phyloP scores from a whole-genome alignment of 2,797 vertebrate species.

The Gephyroberyx darwinii region DNA sequence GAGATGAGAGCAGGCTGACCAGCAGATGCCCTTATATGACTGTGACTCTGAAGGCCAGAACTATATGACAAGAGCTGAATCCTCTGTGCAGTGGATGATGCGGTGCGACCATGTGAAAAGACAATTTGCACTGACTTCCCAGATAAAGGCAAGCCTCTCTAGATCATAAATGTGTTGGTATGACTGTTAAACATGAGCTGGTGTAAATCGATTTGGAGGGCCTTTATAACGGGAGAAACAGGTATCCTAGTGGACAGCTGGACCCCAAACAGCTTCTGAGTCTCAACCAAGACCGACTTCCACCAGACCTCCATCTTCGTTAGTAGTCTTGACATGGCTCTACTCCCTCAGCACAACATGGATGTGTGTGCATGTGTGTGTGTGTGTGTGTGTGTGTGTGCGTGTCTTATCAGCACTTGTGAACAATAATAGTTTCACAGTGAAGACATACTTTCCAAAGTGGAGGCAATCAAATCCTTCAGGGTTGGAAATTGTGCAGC shows the following conservation, averaged over 20 bases:
- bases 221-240: conserved; percentile 36
- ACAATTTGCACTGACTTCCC: conserved; percentile 30
- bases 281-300: conserved; percentile 27
- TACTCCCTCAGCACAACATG: conserved; percentile 1
- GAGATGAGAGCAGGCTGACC: conserved; percentile 4
- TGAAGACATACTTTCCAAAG: conserved; percentile 26
- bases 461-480: conserved; percentile 38
- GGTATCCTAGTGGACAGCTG: conserved; percentile 53
- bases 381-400: conserved; percentile 20
- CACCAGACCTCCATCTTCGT: conserved; percentile 24
- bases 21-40: conserved; percentile 24
- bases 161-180: conserved; percentile 58
- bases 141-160: conserved; percentile 49
- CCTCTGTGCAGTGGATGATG: conserved; percentile 33
- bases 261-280: conserved; percentile 28
- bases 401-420: background rate
- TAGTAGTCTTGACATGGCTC: conserved; percentile 25
- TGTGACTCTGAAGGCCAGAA: background rate
- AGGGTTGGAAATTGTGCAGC: conserved; percentile 34
- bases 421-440: conserved; percentile 28
- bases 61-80: conserved; percentile 17
- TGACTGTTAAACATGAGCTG: conserved; percentile 64
- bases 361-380: conserved; percentile 19
- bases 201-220: conserved; percentile 57
- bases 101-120: conserved; percentile 48